Evolutionary conservation across 2,113 vertebrate genomes (phyloP), one percentile per base, ranked within the genome.

Genomic region (Rousettus leschenaultii): DNA sequence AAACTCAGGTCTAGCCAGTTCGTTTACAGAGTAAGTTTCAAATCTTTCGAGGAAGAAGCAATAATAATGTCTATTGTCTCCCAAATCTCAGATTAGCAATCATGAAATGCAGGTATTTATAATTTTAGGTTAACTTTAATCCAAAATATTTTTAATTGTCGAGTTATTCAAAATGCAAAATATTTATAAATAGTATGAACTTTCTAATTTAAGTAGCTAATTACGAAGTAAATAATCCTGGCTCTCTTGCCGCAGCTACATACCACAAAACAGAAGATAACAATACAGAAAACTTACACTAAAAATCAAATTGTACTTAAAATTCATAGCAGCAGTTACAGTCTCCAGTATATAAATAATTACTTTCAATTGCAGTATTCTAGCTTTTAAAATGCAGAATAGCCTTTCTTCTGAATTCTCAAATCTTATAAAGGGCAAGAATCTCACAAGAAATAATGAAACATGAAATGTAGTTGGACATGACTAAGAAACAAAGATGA

Each of bases 141-240:
- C 51, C 35, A 40, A 86, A 78, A 28, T 57, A 86, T 18, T 79
- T 95, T 71, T 55, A 86, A 26, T 90, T 71, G 59, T 48, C 24
- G 91, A 83, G 8, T 48, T 77, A 79, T 48, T 94, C 66, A 78
- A 93, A 93, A 12, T 55, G 4, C 12, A 85, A 77, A 59, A 83
- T 7, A 35, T 22, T 93, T 66, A 75, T 7, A 87, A 51, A 53
- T 86, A 91, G 8, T 33, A 79, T 51, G 24, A 89, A 53, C 45
- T 12, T 89, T 86, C 74, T 84, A 35, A 96, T 79, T 95, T 96
- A 30, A 75, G 43, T 57, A 61, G n/a, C 59, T 89, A 86, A 89
- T 86, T 65, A 77, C 40, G 75, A 83, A 93, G 68, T 28, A 19
- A 88, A 86, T 87, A 79, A 26, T 26, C 5, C 40, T 74, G 66